Evolutionary conservation across 2,113 vertebrate genomes (phyloP), one percentile per base, ranked within the genome.

Genomic region (Poeciliopsis occidentalis): DNA sequence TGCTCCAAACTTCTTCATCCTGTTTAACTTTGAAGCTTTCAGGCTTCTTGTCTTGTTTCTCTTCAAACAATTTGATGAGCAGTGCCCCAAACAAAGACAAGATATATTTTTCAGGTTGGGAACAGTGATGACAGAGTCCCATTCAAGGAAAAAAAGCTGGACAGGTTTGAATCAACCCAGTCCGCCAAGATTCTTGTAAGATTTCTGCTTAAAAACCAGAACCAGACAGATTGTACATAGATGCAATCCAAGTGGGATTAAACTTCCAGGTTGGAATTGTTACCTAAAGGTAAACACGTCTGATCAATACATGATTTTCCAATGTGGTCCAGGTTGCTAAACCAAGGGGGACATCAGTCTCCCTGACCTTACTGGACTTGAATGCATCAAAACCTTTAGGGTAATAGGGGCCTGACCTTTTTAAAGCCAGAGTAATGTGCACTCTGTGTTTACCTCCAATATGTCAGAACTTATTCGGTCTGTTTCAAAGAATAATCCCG

Each of bases 391-490:
- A 57, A 57, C 51, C 22, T 57, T 19, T 57, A 57, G 24, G 22
- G 22, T 57, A n/a, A 57, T 8, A 10, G 22, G 24, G 51, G 22
- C 24, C 51, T 57, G 51, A 57, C 51, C 51, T 57, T 57, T 24
- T 57, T 57, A 57, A n/a, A 57, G 51, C 51, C 8, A 7, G 17
- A 57, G 51, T 47, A 19, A 47, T 47, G 44, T 8, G 51, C 24
- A 57, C 19, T n/a, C 51, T 8, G 51, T 57, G 51, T 57, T 57
- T 57, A 57, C 51, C n/a, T 57, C 22, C 51, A 11, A n/a, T 8
- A 57, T 57, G 51, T 57, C 51, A 57, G 51, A 57, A 57, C 51
- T 57, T n/a, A 57, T 57, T n/a, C n/a, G 51, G 51, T 57, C 51
- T 57, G 51, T 57, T 57, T 57, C 51, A 57, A n/a, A 57, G 22